A percentile compares a stretch with the other conserved stretches of the same genome.
These are phyloP conservation scores for Poliocrania exsul DNA, from an alignment of 2,797 vertebrate species.

Conservation along the genomic window DNA sequence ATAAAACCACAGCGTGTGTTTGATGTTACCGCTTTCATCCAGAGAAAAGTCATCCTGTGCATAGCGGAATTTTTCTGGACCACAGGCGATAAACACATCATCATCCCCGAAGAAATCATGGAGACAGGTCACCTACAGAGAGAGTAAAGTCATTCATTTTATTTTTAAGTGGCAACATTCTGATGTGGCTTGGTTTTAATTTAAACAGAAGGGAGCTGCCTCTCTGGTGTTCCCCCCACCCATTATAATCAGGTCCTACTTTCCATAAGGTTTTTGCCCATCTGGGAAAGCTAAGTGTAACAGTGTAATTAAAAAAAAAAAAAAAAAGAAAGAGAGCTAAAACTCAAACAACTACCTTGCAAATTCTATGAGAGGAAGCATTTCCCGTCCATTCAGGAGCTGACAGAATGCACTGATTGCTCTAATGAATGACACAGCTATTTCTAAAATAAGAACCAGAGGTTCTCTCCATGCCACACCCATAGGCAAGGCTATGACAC, in stretches of 20 bases:
- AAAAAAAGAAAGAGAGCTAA: rapidly evolving
- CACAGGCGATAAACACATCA: slow-evolving; percentile 96
- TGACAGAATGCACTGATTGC: background rate
- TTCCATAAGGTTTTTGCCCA: background rate
- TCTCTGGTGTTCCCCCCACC: background rate
- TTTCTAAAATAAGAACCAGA: background rate
- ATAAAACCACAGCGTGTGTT: background rate
- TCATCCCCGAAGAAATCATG: slow-evolving; percentile 99
- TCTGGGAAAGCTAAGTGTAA: background rate
- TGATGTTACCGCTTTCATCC: slow-evolving; percentile 91
- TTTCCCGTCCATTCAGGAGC: background rate
- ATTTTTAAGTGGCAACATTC: background rate
- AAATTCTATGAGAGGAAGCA: background rate
- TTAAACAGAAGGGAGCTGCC: background rate
- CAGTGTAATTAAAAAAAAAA: background rate
- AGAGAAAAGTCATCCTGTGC: slow-evolving; percentile 99
- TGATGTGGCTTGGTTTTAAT: background rate
- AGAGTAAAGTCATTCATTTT: slow-evolving; percentile 56
- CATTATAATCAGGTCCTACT: rapidly evolving
- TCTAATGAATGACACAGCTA: background rate
- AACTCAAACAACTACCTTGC: background rate
- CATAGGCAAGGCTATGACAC: background rate
- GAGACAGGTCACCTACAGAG: slow-evolving; percentile 91
- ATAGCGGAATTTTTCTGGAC: slow-evolving; percentile 98
- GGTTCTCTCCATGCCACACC: rapidly evolving